Percentiles rank a stretch among this genome's conserved stretches.
phyloP scores from a whole-genome alignment of 2,888 invertebrate species.

The Drosophila neotestacea region DNA sequence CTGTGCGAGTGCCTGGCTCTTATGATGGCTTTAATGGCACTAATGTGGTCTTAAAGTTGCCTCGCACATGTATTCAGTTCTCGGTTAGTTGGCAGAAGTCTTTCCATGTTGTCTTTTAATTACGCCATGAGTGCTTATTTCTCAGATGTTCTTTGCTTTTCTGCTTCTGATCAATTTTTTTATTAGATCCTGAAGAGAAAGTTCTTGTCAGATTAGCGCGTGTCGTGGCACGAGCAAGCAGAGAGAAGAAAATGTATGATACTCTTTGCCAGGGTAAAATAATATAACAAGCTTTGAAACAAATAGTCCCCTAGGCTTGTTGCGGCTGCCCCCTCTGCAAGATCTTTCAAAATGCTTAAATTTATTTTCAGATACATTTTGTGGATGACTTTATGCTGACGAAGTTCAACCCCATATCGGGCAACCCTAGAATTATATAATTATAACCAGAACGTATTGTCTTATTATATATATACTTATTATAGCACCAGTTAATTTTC shows the following conservation, averaged over 20 bases:
- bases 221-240: background rate
- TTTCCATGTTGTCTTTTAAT: constrained; percentile 41
- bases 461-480: background rate
- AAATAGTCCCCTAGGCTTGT: no score
- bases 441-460: no score
- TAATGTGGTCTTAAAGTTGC: constrained; percentile 16
- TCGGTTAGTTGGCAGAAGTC: background rate
- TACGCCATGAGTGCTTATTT: background rate
- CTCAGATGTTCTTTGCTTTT: background rate
- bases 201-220: background rate
- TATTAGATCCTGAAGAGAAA: background rate
- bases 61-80: background rate
- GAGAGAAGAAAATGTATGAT: no score
- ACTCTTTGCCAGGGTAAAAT: no score
- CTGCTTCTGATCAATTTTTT: constrained; percentile 9
- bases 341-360: no score
- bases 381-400: no score
- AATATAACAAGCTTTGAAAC: background rate
- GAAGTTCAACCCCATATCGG: no score
- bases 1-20: constrained; percentile 17
- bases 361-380: no score
- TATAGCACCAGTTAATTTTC: background rate
- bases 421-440: no score
- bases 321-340: no score
- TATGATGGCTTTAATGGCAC: constrained; percentile 31